A percentile compares a stretch with the other conserved stretches of the same genome.
Conservation (phyloP, 2,888 invertebrate genomes). For the Pogonocherus hispidulus region DNA sequence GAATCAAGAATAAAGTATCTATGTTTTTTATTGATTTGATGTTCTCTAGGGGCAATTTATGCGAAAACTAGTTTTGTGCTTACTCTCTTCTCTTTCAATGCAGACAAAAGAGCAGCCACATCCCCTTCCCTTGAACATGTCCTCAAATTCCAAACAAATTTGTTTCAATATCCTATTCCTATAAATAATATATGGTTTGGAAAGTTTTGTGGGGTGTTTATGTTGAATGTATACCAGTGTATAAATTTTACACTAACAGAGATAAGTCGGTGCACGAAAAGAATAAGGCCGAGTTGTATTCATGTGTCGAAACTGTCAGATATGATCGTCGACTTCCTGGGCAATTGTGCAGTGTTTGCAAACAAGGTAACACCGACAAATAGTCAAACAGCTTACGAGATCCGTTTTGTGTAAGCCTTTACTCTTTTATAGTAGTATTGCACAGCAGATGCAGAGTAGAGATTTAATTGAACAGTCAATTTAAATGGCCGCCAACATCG, state of each 20-base stretch:
- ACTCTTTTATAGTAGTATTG: too few relatives aligned
- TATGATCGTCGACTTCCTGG: constrained; percentile 50
- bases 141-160: constrained; percentile 40
- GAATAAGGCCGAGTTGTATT: constrained; percentile 39
- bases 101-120: constrained; percentile 10
- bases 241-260: constrained; percentile 33
- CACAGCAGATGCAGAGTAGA: too few relatives aligned
- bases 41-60: constrained; percentile 11
- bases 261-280: constrained; percentile 28
- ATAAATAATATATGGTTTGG: constrained; percentile 45
- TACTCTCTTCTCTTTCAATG: not conserved
- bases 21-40: too few relatives aligned
- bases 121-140: constrained; percentile 13
- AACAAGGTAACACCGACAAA: constrained; percentile 44
- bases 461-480: too few relatives aligned
- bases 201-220: constrained; percentile 40
- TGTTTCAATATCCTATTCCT: constrained; percentile 41
- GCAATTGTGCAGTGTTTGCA: constrained; percentile 5
- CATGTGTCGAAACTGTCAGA: constrained; percentile 47
- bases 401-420: not conserved
- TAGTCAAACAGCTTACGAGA: constrained; percentile 26
- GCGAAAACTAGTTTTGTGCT: constrained; percentile 10
- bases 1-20: too few relatives aligned
- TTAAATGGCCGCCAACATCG: too few relatives aligned
- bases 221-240: constrained; percentile 33